These are phyloP conservation scores for Apodemus sylvaticus DNA, from an alignment of 2,113 vertebrate genomes.

Conservation along the genomic window DNA sequence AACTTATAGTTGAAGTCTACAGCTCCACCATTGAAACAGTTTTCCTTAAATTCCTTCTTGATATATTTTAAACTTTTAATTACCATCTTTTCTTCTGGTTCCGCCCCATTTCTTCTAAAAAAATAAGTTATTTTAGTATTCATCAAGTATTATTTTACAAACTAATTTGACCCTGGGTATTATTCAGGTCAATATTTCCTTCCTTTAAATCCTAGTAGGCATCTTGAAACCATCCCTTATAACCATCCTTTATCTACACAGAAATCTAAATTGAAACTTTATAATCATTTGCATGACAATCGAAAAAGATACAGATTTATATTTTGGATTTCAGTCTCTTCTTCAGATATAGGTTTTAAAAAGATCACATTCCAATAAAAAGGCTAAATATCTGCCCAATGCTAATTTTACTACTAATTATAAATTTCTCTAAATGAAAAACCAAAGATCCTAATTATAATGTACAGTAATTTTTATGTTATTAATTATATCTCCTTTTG, in stretches of 20 bases:
- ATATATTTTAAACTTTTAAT: conserved; percentile 19
- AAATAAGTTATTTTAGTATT: background rate
- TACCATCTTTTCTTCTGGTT: background rate
- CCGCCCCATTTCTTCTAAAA: conserved; percentile 18
- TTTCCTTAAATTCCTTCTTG: conserved; percentile 26
- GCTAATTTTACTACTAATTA: conserved; percentile 45
- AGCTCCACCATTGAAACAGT: background rate
- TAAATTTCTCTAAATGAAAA: conserved; percentile 41
- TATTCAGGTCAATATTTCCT: conserved; percentile 12
- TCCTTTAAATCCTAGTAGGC: background rate
- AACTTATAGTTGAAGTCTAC: background rate
- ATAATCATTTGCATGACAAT: background rate
- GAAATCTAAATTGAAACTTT: conserved; percentile 17
- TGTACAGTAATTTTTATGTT: conserved; percentile 15
- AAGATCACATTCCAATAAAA: conserved; percentile 25
- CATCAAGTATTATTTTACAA: conserved; percentile 42
- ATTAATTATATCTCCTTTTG: conserved; percentile 16
- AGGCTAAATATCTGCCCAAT: background rate
- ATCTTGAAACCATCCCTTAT: conserved; percentile 2
- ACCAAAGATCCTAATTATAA: background rate
- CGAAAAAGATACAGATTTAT: background rate
- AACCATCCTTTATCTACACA: background rate
- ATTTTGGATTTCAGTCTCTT: background rate
- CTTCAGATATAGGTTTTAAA: conserved; percentile 23
- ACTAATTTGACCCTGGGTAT: background rate